A percentile compares a stretch with the other conserved stretches of the same genome.
phyloP scores from a whole-genome alignment of 1,140 invertebrate genomes.

The Orius laevigatus region DNA sequence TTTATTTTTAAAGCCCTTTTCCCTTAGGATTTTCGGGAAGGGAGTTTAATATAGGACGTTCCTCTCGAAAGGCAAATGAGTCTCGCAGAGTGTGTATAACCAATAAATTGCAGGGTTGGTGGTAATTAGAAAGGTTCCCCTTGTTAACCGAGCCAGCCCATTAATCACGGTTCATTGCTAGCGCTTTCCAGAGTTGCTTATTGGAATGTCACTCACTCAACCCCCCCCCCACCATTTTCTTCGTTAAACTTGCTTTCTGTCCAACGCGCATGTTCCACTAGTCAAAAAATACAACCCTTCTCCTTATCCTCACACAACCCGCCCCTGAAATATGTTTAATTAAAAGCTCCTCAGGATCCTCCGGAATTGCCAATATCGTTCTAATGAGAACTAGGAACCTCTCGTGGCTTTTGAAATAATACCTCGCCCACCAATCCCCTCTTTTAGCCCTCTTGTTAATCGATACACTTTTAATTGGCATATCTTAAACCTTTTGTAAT shows the following conservation, averaged over 20 bases:
- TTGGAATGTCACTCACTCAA: conserved; percentile 15
- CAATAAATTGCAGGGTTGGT: conserved; percentile 17
- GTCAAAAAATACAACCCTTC: conserved; percentile 6
- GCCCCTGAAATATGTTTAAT: conserved; percentile 14
- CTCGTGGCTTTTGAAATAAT: conserved; percentile 9
- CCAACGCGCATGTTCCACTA: conserved; percentile 3
- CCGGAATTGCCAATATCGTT: conserved; percentile 9
- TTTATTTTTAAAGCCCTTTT: conserved; percentile 10
- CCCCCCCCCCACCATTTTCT: neutral
- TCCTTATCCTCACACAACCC: conserved; percentile 1
- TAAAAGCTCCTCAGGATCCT: conserved; percentile 12
- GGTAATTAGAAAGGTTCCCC: conserved; percentile 17
- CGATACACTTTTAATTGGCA: conserved; percentile 16
- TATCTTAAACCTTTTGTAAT: conserved; percentile 10
- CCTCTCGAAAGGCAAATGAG: conserved; percentile 13
- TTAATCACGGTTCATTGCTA: conserved; percentile 17
- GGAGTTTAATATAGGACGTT: conserved; percentile 1
- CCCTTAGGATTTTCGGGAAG: neutral
- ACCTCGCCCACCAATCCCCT: neutral
- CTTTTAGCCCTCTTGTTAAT: conserved; percentile 1
- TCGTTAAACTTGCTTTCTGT: neutral
- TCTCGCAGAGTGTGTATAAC: conserved; percentile 14
- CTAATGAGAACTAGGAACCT: conserved; percentile 10
- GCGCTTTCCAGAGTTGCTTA: conserved; percentile 16
- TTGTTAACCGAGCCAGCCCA: conserved; percentile 17